Evolutionary conservation across 2,797 vertebrate species (phyloP), one percentile per base, ranked within the genome.

Genomic region (Tadarida brasiliensis): DNA sequence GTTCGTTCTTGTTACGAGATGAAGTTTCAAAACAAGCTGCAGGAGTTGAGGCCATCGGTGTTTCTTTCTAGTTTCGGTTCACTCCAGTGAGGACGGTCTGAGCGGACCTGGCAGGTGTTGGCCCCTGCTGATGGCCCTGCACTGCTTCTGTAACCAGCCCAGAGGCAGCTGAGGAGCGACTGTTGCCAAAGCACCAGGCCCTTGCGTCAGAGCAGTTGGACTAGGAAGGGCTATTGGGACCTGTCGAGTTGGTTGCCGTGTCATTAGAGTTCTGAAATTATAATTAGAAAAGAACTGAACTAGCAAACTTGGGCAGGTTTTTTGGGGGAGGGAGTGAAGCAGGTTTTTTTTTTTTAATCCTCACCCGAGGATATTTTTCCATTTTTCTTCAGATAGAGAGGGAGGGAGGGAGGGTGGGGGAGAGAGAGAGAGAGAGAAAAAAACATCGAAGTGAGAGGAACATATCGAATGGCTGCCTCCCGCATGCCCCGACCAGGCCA

Each of bases 251-350:
- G n/a, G 30, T 47, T 82, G 56, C 26, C 24, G 0, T 22, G 7
- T 87, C 33, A 35, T 91, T 44, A 15, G 15, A 30, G 14, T 88
- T 94, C 51, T 94, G 51, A 83, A 95, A 35, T 92, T 59, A 56
- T 20, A 35, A 80, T 84, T 82, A 51, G 80, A 63, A 85, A 85
- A 92, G 49, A 90, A 94, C n/a, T 7, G 7, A 82, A n/a, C 44
- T 5, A 24, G 26, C 88, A 67, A 63, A 73, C 30, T 77, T 68
- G 1, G 77, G 59, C 39, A 57, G 59, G n/a, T 33, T 61, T 28
- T 10, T 28, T 28, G 35, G 33, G 14, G 33, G 39, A 44, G 19
- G 2, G 7, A 3, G 17, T 47, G 28, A 95, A 71, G 35, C 44
- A 61, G 61, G 7, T 7, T 33, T 77, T n/a, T n/a, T n/a, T n/a